Percentiles rank a stretch among this genome's conserved stretches.
Evolutionary conservation across 2,113 vertebrate genomes (phyloP).

Genomic region (Corydoras sp.): DNA sequence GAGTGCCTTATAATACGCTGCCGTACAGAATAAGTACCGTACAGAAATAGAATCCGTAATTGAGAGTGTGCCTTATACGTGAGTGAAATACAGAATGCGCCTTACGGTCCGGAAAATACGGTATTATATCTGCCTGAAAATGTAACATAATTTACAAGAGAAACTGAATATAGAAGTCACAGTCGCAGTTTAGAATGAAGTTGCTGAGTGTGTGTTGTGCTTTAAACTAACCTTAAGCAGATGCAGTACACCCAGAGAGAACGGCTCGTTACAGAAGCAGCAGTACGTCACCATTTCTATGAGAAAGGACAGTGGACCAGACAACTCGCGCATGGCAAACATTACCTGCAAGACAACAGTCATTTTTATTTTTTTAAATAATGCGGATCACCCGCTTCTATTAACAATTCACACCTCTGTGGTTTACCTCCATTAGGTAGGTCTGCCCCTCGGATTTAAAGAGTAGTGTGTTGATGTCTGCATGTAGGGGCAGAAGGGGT

Average conservation of each 20-base stretch:
- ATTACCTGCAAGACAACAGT: constrained; percentile 73
- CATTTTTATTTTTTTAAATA: background rate
- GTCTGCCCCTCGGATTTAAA: constrained; percentile 89
- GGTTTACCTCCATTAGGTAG: constrained; percentile 85
- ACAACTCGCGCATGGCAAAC: constrained; percentile 91
- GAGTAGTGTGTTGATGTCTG: constrained; percentile 81
- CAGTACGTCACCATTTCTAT: constrained; percentile 92
- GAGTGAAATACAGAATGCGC: too few relatives aligned
- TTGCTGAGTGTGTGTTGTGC: too few relatives aligned
- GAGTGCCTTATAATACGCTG: too few relatives aligned
- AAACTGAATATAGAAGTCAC: too few relatives aligned
- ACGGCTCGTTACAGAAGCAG: constrained; percentile 92
- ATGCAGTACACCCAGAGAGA: constrained; percentile 86
- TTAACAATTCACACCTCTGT: background rate
- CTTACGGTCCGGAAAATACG: too few relatives aligned
- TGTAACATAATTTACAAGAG: too few relatives aligned
- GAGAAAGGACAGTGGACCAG: constrained; percentile 78
- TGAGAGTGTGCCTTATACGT: too few relatives aligned
- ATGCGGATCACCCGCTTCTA: background rate
- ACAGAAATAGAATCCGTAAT: too few relatives aligned
- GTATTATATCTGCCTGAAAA: too few relatives aligned
- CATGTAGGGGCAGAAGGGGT: constrained; percentile 75
- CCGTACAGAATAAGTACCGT: too few relatives aligned
- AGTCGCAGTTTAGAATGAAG: too few relatives aligned
- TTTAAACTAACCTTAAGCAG: constrained; percentile 79